Conservation (phyloP, 2,888 invertebrate genomes). For the Dermolepida albohirtum region DNA sequence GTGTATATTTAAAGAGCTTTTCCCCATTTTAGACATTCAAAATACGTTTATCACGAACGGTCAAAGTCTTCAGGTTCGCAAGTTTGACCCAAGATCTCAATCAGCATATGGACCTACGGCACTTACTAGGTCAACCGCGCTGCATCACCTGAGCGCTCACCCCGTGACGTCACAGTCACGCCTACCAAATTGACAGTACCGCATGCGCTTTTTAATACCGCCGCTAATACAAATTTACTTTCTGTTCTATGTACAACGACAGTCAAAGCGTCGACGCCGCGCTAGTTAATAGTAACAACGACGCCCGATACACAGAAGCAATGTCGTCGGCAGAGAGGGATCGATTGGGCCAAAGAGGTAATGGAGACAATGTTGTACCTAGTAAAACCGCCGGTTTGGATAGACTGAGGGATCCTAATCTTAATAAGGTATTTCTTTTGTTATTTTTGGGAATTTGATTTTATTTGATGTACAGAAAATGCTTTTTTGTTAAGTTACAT, state of each 20-base stretch:
- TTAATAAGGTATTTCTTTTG: slow-evolving; percentile 73
- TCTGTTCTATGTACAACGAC: slow-evolving; percentile 37
- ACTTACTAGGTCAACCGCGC: too few relatives aligned
- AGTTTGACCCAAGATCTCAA: too few relatives aligned
- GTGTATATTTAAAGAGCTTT: too few relatives aligned
- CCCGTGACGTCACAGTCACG: slow-evolving; percentile 19
- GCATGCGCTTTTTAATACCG: slow-evolving; percentile 17
- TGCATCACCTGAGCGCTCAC: slow-evolving; percentile 23
- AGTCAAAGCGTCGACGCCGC: slow-evolving; percentile 20
- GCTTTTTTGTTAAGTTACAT: not conserved
- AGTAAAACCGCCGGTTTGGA: slow-evolving; percentile 75
- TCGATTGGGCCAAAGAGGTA: slow-evolving; percentile 73
- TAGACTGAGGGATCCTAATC: slow-evolving; percentile 74
- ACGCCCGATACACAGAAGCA: slow-evolving; percentile 8
- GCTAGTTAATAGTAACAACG: slow-evolving; percentile 3
- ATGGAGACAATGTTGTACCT: slow-evolving; percentile 65
- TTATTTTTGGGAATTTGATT: slow-evolving; percentile 10
- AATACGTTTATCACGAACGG: too few relatives aligned
- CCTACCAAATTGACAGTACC: slow-evolving; percentile 1
- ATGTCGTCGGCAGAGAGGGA: slow-evolving; percentile 68
- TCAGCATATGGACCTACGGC: too few relatives aligned
- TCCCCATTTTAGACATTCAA: too few relatives aligned
- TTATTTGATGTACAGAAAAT: not conserved
- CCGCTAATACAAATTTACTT: slow-evolving; percentile 35
- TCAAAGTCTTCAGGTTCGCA: too few relatives aligned